Evolutionary conservation across 2,797 vertebrate species (phyloP), one percentile per base, ranked within the genome.

Genomic region (Philypnodon macrostomus): DNA sequence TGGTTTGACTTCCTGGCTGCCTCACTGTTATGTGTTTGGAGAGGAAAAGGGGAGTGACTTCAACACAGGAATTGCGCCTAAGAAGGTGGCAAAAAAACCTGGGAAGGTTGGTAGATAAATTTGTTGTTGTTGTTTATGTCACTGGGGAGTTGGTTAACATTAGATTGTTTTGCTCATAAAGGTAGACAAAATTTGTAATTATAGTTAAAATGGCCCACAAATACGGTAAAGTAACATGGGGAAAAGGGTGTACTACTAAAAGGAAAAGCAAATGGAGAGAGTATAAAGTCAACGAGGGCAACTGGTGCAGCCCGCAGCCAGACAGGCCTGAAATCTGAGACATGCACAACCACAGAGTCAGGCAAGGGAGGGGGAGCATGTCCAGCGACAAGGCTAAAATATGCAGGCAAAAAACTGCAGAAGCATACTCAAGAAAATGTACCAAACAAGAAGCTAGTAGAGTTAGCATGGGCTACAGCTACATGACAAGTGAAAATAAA

Each of bases 291-390:
- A 63, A 41, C 10, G 63, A 67, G 79, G 81, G 77, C 79, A 80
- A 74, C 84, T 83, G 79, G 77, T 77, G 59, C 74, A 79, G 87
- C 81, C 73, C 58, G 38, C 73, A 82, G 77, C 70, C 62, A 63
- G 79, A 75, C 73, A 0, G 65, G 63, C 44, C 63, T 86, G 90
- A 88, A 90, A 91, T 83, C 64, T 83, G 89, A 91, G 79, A 83
- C 79, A 47, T 42, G 59, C 74, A 59, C 61, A 67, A 59, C 80
- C 73, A 70, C 59, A 67, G 63, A 75, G 67, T 32, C 29, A 21
- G 67, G 55, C n/a, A 34, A 50, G 61, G 70, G 54, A 50, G 40
- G 18, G 58, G 33, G 42, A 37, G 64, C 47, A 51, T 61, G 57
- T 58, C 46, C 64, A 53, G 39, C 17, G 5, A 46, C 45, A 60